Evolutionary conservation across 2,797 vertebrate genomes (phyloP).

Genomic region (Pipistrellus nathusii): DNA sequence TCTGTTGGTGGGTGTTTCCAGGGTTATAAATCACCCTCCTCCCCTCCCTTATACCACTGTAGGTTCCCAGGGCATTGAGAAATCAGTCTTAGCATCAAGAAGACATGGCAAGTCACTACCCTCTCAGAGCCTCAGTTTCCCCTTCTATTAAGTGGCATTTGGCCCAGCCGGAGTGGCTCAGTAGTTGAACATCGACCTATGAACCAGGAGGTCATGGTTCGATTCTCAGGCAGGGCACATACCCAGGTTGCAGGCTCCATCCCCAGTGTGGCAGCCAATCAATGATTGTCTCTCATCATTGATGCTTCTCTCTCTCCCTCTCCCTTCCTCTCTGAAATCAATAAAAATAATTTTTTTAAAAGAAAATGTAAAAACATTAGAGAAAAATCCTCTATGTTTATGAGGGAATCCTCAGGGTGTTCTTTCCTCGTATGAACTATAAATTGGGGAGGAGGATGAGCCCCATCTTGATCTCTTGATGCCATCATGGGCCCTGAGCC

Average conservation of each 20-base stretch:
- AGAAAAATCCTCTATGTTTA: background rate
- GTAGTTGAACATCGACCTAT: too few species aligned
- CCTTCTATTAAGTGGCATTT: background rate
- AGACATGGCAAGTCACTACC: background rate
- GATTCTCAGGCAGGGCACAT: too few species aligned
- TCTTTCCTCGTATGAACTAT: background rate
- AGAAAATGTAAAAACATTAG: background rate
- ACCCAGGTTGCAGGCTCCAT: too few species aligned
- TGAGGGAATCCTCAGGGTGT: background rate
- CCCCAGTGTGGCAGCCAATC: too few species aligned
- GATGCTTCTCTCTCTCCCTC: too few species aligned
- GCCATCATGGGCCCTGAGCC: rapidly evolving
- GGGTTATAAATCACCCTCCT: background rate
- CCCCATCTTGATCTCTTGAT: background rate
- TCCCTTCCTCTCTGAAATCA: too few species aligned
- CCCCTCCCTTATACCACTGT: background rate
- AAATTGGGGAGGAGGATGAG: background rate
- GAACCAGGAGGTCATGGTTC: too few species aligned
- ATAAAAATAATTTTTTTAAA: background rate
- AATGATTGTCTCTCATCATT: too few species aligned
- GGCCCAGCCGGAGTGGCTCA: too few species aligned
- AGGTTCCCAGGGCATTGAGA: too few species aligned
- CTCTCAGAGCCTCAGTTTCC: background rate
- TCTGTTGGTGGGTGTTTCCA: background rate
- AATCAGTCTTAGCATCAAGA: background rate